Conservation (phyloP, 2,113 vertebrate genomes). For the Merops nubicus region DNA sequence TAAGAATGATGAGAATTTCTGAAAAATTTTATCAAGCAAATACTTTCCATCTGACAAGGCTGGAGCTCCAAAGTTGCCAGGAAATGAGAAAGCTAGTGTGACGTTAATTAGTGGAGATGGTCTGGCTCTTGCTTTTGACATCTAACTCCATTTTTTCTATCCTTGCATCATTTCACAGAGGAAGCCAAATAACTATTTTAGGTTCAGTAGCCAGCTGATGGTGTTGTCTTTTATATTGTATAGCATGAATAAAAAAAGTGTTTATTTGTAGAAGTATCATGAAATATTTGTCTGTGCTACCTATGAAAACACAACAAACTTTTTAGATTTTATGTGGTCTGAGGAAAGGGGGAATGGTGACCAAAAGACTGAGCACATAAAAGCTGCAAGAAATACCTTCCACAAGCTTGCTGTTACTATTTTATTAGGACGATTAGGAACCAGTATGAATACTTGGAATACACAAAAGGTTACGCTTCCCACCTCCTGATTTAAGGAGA, state of each 20-base stretch:
- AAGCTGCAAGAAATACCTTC: not conserved
- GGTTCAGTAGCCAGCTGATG: not conserved
- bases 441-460: not conserved
- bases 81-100: conserved; percentile 17
- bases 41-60: conserved; percentile 14
- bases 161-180: not conserved
- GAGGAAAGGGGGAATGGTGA: not conserved
- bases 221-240: not conserved
- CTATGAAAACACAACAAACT: not conserved
- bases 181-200: not conserved
- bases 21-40: conserved; percentile 53
- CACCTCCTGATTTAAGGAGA: conserved; percentile 13
- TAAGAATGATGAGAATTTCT: conserved; percentile 40
- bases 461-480: not conserved
- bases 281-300: not conserved
- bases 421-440: not conserved
- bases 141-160: not conserved
- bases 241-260: not conserved
- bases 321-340: not conserved
- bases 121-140: not conserved
- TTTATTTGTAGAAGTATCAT: not conserved
- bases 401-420: not conserved
- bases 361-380: not conserved
- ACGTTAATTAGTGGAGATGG: conserved; percentile 38
- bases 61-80: conserved; percentile 34